phyloP scores from a whole-genome alignment of 2,113 vertebrate species.

The Hydrochoerus hydrochaeris region DNA sequence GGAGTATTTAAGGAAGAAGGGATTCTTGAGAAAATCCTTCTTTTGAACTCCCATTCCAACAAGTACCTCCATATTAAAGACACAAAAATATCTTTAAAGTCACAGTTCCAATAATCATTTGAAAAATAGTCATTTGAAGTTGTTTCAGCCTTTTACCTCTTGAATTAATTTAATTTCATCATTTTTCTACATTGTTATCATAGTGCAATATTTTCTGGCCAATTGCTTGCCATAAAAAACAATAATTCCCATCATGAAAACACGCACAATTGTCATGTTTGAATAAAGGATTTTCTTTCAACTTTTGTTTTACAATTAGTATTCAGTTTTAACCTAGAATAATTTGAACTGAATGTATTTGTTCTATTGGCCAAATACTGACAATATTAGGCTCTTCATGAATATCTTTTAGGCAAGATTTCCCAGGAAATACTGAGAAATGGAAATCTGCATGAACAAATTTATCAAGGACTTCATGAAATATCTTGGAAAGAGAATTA shows the following conservation, averaged over 20 bases:
- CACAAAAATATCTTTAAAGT: constrained; percentile 58
- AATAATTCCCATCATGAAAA: constrained; percentile 57
- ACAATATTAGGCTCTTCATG: background rate
- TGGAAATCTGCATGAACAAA: background rate
- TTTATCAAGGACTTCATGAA: background rate
- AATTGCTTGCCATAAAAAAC: constrained; percentile 58
- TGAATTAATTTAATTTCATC: constrained; percentile 60
- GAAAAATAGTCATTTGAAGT: constrained; percentile 65
- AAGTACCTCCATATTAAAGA: constrained; percentile 16
- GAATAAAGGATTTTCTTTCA: background rate
- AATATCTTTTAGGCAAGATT: background rate
- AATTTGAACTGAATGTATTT: background rate
- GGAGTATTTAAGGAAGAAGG: constrained; percentile 20
- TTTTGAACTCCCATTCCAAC: constrained; percentile 9
- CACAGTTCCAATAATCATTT: background rate
- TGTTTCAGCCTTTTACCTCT: constrained; percentile 70
- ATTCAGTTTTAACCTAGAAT: constrained; percentile 25
- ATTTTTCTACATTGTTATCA: constrained; percentile 11
- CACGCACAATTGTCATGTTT: constrained; percentile 36
- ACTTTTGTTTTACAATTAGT: background rate
- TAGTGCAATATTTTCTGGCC: background rate
- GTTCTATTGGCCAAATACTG: background rate
- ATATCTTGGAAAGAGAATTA: background rate
- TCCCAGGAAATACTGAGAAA: background rate
- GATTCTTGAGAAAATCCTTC: constrained; percentile 25